Evolutionary conservation across 2,888 invertebrate genomes (phyloP), one percentile per base, ranked within the genome.

Genomic region (Drosophila kambysellisi): DNA sequence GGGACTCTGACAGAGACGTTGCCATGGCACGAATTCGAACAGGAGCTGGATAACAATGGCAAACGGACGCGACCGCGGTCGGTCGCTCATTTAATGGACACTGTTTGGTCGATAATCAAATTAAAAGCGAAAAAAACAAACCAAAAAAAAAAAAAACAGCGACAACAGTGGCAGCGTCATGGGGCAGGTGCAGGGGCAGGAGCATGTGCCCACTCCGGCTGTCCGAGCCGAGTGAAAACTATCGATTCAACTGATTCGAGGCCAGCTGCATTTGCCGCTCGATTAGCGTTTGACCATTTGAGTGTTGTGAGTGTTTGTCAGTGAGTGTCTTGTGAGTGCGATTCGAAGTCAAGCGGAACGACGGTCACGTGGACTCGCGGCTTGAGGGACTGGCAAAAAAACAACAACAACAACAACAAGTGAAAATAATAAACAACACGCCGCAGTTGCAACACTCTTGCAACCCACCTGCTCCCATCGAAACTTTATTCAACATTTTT

Each of bases 81-180:
- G 81, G 72, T 69, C 80, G 84, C 88, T 84, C 85, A 84, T 84
- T 86, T 90, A 88, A 89, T 91, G 91, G 91, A 81, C 91, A 91
- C 76, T 89, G 91, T 91, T 91, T 91, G 91, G 91, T 91, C 91
- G 91, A 91, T 91, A 91, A 91, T 90, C 90, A 91, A 91, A 91
- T 91, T 91, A 90, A 87, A 84, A 86, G 74, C 69, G 20, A 7
- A 46, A 46, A 25, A 46, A 20, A 20, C n/a, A 46, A 7, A 37
- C 7, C 7, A 46, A 15, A 46, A 46, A 12, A 46, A 46, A 25
- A 7, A 15, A 12, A 4, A 11, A 43, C 20, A 9, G 20, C 7
- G 20, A 15, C 46, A 7, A 46, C 25, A 4, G 4, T 25, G 25
- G 25, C 25, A 61, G 30, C 33, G 70, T 50, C 25, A 53, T 41